Evolutionary conservation across 2,113 vertebrate species (phyloP).

Genomic region (Rutilus rutilus): DNA sequence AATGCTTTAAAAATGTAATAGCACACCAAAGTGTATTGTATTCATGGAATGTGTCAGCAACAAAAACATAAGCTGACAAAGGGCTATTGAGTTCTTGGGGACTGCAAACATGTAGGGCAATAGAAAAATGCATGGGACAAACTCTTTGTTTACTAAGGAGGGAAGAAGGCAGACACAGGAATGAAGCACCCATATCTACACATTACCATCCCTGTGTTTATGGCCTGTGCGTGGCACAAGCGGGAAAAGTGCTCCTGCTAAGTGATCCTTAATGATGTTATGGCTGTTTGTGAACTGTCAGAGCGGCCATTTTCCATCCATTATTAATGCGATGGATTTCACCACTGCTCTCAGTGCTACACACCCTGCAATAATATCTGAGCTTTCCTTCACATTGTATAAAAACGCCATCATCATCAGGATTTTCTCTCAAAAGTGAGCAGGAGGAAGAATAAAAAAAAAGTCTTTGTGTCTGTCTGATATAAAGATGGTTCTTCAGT

Average conservation of each 20-base stretch:
- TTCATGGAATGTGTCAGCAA: not conserved
- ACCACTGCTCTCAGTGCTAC: constrained; percentile 5
- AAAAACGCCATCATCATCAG: constrained; percentile 1
- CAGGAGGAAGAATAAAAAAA: not conserved
- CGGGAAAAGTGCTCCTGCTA: constrained; percentile 44
- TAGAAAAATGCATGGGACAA: not conserved
- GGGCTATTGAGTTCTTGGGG: not conserved
- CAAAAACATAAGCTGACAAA: not conserved
- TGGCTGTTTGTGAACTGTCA: constrained; percentile 42
- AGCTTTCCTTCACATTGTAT: not conserved
- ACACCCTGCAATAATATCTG: constrained; percentile 22
- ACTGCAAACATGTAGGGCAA: not conserved
- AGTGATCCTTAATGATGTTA: constrained; percentile 62
- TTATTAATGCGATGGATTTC: constrained; percentile 57
- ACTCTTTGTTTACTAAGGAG: not conserved
- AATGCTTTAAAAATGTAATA: not conserved
- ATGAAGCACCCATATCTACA: constrained; percentile 9
- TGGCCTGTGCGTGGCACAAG: constrained; percentile 15
- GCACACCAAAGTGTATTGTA: not conserved
- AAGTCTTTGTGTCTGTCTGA: constrained; percentile 3
- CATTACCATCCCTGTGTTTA: constrained; percentile 35
- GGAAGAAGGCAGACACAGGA: not conserved
- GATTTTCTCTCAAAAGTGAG: constrained; percentile 9
- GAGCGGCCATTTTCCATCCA: constrained; percentile 54
- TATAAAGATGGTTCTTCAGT: constrained; percentile 2